Conservation (phyloP, 1,140 invertebrate species). For the Tetramorium simillimum region DNA sequence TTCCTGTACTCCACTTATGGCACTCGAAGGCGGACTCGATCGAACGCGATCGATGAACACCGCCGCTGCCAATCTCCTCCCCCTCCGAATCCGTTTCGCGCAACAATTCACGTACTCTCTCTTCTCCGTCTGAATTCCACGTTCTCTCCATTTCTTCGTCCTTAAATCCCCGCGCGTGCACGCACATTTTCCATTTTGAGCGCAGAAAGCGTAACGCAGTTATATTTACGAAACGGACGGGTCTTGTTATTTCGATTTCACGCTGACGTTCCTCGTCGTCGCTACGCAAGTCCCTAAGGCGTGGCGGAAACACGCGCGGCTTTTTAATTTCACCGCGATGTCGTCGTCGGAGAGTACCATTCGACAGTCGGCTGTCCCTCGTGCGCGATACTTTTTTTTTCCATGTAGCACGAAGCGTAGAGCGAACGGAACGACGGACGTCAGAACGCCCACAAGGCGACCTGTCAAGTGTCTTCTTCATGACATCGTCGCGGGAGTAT, state of each 20-base stretch:
- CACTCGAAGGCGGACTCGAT: background rate
- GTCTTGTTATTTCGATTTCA: background rate
- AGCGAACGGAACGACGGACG: slow-evolving; percentile 50
- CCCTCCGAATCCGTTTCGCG: background rate
- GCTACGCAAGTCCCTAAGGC: slow-evolving; percentile 52
- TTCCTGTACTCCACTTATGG: background rate
- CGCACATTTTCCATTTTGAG: background rate
- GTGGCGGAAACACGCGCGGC: slow-evolving; percentile 63
- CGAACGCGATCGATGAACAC: background rate
- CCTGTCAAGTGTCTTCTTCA: slow-evolving; percentile 69
- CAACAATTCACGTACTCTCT: background rate
- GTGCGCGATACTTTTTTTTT: background rate
- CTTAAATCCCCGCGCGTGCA: too few species aligned
- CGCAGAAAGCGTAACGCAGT: background rate
- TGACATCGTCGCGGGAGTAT: background rate
- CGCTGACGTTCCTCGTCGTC: background rate
- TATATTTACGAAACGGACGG: background rate
- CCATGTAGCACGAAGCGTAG: background rate
- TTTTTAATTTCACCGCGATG: slow-evolving; percentile 37
- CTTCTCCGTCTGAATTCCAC: background rate
- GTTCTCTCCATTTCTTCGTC: too few species aligned
- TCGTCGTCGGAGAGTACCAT: slow-evolving; percentile 1
- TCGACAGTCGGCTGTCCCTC: background rate
- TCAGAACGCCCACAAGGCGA: slow-evolving; percentile 68
- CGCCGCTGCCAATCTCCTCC: background rate